Conservation (phyloP, 2,113 vertebrate species). For the Bolborhynchus lineola region DNA sequence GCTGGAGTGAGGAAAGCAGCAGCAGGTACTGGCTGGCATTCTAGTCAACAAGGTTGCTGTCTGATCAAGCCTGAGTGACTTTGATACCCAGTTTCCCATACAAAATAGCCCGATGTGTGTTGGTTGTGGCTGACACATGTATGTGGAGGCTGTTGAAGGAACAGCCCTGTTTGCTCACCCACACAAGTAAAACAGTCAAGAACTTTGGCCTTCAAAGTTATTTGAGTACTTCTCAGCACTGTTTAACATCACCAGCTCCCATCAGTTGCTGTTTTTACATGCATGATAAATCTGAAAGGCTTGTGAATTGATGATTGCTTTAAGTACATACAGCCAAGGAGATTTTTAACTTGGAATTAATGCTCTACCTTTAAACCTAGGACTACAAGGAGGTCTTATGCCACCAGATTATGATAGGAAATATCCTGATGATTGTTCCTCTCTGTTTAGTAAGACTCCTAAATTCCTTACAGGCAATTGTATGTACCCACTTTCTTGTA, state of each 20-base stretch:
- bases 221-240: neutral
- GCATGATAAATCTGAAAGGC: neutral
- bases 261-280: neutral
- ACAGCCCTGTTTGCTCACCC: neutral
- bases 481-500: neutral
- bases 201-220: neutral
- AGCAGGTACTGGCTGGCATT: neutral
- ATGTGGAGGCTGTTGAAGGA: neutral
- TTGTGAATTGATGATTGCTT: neutral
- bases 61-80: neutral
- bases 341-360: neutral
- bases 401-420: neutral
- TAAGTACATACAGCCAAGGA: neutral
- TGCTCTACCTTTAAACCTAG: neutral
- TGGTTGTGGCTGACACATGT: neutral
- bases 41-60: neutral
- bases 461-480: neutral
- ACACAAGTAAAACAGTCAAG: neutral
- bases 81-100: accelerated
- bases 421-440: neutral
- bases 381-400: neutral
- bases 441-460: neutral
- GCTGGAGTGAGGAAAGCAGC: neutral
- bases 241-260: neutral
- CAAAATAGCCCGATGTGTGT: neutral